Evolutionary conservation across 2,888 invertebrate species (phyloP).

Genomic region (Acanthosepion lycidas): DNA sequence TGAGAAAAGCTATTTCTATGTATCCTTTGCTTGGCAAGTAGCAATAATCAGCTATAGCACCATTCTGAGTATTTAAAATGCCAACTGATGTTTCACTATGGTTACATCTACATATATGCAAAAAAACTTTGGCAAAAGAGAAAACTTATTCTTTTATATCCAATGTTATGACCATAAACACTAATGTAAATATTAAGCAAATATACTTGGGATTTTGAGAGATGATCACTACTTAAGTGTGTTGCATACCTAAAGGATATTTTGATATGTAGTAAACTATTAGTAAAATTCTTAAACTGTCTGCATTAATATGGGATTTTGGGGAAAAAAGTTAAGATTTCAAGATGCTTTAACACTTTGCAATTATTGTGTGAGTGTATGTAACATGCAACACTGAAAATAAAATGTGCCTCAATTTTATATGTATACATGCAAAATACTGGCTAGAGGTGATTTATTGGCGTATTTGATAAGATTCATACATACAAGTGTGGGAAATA

Average conservation of each 20-base stretch:
- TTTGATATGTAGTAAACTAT: not conserved
- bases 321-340: not conserved
- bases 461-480: too few relatives aligned
- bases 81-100: not conserved
- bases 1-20: not conserved
- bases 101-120: not conserved
- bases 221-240: not conserved
- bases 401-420: not conserved
- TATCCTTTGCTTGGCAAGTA: not conserved
- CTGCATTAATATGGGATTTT: not conserved
- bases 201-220: not conserved
- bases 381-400: not conserved
- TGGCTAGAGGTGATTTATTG: too few relatives aligned
- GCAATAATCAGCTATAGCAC: not conserved
- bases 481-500: too few relatives aligned
- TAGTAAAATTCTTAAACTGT: too few relatives aligned
- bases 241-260: not conserved
- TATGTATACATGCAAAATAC: too few relatives aligned
- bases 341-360: not conserved
- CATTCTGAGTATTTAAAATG: conserved; percentile 24
- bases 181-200: too few relatives aligned
- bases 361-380: not conserved
- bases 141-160: not conserved
- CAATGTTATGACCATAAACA: not conserved
- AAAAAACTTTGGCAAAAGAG: not conserved